A percentile compares a stretch with the other conserved stretches of the same genome.
Evolutionary conservation across 2,113 vertebrate genomes (phyloP).

Genomic region (Micromys minutus): DNA sequence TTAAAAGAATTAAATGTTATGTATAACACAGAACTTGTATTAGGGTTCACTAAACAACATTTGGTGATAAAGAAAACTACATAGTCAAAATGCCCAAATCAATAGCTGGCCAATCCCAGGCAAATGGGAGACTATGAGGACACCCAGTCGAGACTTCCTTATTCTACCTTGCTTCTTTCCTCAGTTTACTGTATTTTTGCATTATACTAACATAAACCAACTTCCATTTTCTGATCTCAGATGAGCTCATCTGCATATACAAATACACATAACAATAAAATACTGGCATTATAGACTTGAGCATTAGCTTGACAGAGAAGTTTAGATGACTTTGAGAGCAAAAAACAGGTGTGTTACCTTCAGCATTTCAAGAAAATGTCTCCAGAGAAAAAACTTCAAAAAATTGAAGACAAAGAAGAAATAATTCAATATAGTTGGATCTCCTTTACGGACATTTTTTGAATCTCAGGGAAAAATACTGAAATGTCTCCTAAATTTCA

Average conservation of each 20-base stretch:
- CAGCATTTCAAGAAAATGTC: neutral
- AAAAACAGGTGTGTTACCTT: neutral
- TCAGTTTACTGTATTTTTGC: neutral
- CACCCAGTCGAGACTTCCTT: neutral
- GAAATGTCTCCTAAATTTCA: neutral
- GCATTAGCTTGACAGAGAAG: neutral
- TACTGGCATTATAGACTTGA: neutral
- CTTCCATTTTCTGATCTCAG: neutral
- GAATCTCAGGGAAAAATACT: neutral
- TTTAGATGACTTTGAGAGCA: neutral
- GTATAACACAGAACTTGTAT: neutral
- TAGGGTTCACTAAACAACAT: neutral
- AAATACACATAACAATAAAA: neutral
- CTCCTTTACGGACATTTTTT: neutral
- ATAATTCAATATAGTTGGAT: neutral
- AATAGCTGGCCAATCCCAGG: neutral
- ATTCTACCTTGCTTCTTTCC: neutral
- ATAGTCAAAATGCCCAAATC: neutral
- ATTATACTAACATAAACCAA: neutral
- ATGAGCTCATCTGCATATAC: neutral
- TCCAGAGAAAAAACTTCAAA: neutral
- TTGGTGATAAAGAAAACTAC: neutral
- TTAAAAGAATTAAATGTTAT: neutral
- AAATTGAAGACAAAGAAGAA: neutral
- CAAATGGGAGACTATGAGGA: neutral